These are phyloP conservation scores for Cheilosia vernalis DNA, from an alignment of 2,888 invertebrate species.

Conservation along the genomic window DNA sequence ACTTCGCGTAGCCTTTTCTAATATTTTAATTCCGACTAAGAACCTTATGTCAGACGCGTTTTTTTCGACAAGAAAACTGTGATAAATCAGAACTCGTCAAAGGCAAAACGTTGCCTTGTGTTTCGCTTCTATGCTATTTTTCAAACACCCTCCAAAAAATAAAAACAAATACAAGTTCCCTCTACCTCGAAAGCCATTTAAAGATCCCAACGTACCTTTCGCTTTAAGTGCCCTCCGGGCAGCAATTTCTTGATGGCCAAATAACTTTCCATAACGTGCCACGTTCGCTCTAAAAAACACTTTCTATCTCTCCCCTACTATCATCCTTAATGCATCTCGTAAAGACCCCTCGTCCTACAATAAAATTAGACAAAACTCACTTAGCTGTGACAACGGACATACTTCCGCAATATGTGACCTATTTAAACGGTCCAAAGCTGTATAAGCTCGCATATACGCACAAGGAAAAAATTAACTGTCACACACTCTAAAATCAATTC, in stretches of 20 bases:
- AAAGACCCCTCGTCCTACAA: conserved; percentile 27
- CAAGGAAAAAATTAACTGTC: conserved; percentile 59
- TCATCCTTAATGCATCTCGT: conserved; percentile 36
- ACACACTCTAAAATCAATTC: conserved; percentile 73
- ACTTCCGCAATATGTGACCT: conserved; percentile 43
- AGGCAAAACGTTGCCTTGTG: too few relatives aligned
- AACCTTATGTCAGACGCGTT: too few relatives aligned
- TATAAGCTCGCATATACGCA: neutral
- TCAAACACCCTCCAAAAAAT: too few relatives aligned
- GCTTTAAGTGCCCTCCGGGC: too few relatives aligned
- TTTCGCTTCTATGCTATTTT: too few relatives aligned
- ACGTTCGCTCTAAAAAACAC: conserved; percentile 32
- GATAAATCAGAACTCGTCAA: too few relatives aligned
- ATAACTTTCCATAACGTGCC: conserved; percentile 22
- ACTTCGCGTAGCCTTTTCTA: too few relatives aligned
- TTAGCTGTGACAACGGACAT: conserved; percentile 13
- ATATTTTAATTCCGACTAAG: too few relatives aligned
- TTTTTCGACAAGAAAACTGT: too few relatives aligned
- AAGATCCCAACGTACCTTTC: too few relatives aligned
- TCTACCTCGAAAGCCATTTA: too few relatives aligned
- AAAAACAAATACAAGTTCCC: too few relatives aligned
- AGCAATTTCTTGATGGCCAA: conserved; percentile 22
- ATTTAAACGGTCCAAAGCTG: conserved; percentile 8
- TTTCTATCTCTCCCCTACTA: neutral
- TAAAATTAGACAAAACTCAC: conserved; percentile 50